Evolutionary conservation across 2,888 invertebrate genomes (phyloP).

Genomic region (Aleiodes leptofemur): DNA sequence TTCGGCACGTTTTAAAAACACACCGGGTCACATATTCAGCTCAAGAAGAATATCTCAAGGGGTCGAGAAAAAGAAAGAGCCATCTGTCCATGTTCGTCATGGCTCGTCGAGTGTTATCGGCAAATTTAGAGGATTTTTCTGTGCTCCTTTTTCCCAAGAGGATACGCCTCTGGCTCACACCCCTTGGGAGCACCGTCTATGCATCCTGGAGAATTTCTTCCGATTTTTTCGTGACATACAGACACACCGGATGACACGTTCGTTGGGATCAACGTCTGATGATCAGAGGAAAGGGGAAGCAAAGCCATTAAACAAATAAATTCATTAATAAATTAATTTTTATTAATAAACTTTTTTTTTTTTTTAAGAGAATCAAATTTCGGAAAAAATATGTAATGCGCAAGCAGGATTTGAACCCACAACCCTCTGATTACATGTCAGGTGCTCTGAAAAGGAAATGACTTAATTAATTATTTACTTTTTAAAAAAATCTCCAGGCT

Average conservation of each 20-base stretch:
- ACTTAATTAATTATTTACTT: too few relatives aligned
- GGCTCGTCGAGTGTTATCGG: constrained; percentile 55
- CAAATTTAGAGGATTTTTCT: constrained; percentile 58
- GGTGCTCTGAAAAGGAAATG: too few relatives aligned
- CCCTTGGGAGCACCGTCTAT: constrained; percentile 21
- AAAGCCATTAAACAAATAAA: too few relatives aligned
- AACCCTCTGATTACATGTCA: too few relatives aligned
- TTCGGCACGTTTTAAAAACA: constrained; percentile 71
- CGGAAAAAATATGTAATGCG: too few relatives aligned
- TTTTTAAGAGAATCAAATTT: too few relatives aligned
- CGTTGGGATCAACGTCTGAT: neutral
- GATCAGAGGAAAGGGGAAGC: neutral
- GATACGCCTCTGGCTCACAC: constrained; percentile 36
- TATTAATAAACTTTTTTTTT: too few relatives aligned
- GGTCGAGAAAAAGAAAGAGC: constrained; percentile 47
- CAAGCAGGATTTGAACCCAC: too few relatives aligned
- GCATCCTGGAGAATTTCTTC: constrained; percentile 17
- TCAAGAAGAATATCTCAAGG: neutral
- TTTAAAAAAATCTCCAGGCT: too few relatives aligned
- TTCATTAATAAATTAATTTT: too few relatives aligned
- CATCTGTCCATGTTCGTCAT: constrained; percentile 64
- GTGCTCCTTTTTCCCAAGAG: constrained; percentile 34
- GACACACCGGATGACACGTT: constrained; percentile 42
- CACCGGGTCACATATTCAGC: constrained; percentile 46
- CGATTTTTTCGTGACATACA: constrained; percentile 34